Conservation (phyloP, 2,797 vertebrate genomes). For the Myotis vivesi region DNA sequence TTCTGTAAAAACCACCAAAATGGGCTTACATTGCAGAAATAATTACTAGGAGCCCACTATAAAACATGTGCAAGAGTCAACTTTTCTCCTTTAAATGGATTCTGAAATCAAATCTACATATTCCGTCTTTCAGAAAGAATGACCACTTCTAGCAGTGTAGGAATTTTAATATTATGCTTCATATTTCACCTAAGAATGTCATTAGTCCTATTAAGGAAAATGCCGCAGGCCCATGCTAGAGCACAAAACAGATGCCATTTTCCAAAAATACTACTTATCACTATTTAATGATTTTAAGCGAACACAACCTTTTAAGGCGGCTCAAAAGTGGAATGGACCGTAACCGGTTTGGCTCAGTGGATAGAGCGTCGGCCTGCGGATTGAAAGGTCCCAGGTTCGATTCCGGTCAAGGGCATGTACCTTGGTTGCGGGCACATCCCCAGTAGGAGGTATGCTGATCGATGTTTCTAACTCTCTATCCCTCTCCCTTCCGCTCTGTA, state of each 20-base stretch:
- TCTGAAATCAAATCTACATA: neutral
- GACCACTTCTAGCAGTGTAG: neutral
- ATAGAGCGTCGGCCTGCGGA: no score
- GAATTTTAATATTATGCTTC: neutral
- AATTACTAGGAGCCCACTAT: neutral
- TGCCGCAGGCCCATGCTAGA: neutral
- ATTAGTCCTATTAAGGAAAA: constrained; percentile 15
- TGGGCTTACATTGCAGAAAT: neutral
- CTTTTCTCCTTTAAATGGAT: neutral
- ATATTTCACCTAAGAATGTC: neutral
- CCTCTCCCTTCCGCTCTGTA: no score
- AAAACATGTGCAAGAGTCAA: neutral
- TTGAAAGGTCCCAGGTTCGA: no score
- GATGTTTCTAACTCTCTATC: no score
- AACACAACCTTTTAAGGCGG: neutral
- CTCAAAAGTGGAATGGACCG: neutral
- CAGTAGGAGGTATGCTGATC: no score
- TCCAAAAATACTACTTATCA: neutral
- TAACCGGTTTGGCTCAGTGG: no score
- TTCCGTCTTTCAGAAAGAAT: neutral
- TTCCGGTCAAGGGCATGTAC: no score
- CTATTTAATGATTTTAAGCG: neutral
- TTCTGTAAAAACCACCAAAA: neutral
- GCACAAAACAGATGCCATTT: neutral
- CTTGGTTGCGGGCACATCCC: no score